These are phyloP conservation scores for Drosophila oshimai DNA, from an alignment of 1,140 invertebrate species.

Conservation along the genomic window DNA sequence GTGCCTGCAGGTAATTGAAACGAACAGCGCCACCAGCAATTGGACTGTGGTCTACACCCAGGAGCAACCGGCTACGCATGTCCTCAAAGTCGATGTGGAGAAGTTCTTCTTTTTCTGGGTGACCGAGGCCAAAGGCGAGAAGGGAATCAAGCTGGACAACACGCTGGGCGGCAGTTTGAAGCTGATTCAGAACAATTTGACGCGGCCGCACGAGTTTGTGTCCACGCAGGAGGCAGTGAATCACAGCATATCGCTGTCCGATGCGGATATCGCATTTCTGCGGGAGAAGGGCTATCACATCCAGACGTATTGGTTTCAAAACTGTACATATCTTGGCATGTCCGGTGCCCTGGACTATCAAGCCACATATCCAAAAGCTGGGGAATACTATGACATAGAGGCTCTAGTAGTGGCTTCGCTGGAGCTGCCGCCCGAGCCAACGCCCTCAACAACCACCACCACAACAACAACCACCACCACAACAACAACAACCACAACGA, in stretches of 20 bases:
- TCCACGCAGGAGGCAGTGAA: conserved; percentile 85
- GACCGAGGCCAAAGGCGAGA: conserved; percentile 62
- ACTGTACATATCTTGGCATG: conserved; percentile 88
- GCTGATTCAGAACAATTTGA: conserved; percentile 85
- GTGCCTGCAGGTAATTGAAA: conserved; percentile 45
- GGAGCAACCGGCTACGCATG: conserved; percentile 84
- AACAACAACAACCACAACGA: conserved; percentile 83
- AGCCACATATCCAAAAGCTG: conserved; percentile 86
- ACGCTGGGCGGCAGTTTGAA: conserved; percentile 86
- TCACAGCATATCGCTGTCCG: conserved; percentile 85
- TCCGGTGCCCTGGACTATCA: conserved; percentile 85
- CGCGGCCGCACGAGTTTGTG: conserved; percentile 85
- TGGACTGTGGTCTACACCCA: conserved; percentile 86
- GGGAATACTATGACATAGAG: conserved; percentile 86
- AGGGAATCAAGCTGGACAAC: conserved; percentile 84
- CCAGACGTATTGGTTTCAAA: conserved; percentile 89
- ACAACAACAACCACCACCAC: conserved; percentile 84
- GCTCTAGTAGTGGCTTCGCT: conserved; percentile 88
- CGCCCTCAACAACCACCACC: conserved; percentile 85
- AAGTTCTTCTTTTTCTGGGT: conserved; percentile 76
- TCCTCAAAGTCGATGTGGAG: conserved; percentile 85
- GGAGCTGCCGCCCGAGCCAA: conserved; percentile 85
- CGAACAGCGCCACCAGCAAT: conserved; percentile 49
- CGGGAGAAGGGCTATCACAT: conserved; percentile 86
- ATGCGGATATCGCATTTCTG: conserved; percentile 86